These are phyloP conservation scores for Mastigias papua DNA, from an alignment of 30 jellyfish, hydroid and myxozoan genomes.

Conservation along the genomic window DNA sequence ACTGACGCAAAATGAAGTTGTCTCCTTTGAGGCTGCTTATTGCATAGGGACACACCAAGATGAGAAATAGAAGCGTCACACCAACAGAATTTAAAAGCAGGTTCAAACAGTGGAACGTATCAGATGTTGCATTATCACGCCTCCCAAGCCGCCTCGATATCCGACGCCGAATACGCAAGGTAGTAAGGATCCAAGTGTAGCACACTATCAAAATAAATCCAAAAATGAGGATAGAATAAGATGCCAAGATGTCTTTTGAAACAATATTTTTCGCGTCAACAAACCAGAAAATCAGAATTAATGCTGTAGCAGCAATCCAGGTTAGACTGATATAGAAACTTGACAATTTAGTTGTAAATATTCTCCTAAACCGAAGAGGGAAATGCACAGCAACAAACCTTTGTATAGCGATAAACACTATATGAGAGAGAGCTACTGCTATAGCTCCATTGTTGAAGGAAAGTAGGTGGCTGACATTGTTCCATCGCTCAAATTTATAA, in stretches of 20 bases:
- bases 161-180: not conserved
- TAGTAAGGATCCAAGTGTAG: not conserved
- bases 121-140: not conserved
- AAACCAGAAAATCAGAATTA: not conserved
- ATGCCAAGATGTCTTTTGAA: not conserved
- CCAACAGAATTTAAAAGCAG: slow-evolving; percentile 11
- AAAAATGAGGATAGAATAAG: not conserved
- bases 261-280: not conserved
- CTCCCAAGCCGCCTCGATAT: not conserved
- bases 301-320: not conserved
- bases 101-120: not conserved
- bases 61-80: not conserved
- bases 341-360: slow-evolving; percentile 2
- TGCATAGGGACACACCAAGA: not conserved
- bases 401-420: slow-evolving; percentile 17
- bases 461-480: not conserved
- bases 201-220: not conserved
- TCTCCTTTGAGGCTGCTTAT: no score
- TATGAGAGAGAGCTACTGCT: slow-evolving; percentile 7
- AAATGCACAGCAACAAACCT: slow-evolving; percentile 26
- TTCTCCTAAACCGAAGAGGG: not conserved
- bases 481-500: not conserved
- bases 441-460: not conserved
- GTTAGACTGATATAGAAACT: not conserved
- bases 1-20: not conserved